These are phyloP conservation scores for Ericerus pela DNA, from an alignment of 1,140 invertebrate genomes.

Conservation along the genomic window DNA sequence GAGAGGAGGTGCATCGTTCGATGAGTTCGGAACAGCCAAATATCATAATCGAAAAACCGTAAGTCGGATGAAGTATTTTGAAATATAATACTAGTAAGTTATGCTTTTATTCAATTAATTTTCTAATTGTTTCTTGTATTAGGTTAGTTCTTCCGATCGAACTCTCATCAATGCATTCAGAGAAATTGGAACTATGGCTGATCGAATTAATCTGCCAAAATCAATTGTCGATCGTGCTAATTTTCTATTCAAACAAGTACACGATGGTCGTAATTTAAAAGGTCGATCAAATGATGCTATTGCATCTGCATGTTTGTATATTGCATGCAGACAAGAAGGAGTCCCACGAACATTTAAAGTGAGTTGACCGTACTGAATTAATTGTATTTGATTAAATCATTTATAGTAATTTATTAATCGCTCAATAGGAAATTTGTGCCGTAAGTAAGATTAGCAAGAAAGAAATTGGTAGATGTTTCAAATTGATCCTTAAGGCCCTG, in stretches of 20 bases:
- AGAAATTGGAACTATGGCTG: constrained; percentile 95
- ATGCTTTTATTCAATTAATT: not conserved
- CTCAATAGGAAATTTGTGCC: constrained; percentile 73
- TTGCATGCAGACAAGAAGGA: constrained; percentile 90
- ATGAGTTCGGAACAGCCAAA: constrained; percentile 72
- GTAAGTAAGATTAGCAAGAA: constrained; percentile 98
- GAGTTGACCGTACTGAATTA: too few species aligned
- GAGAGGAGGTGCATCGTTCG: constrained; percentile 64
- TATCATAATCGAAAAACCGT: constrained; percentile 85
- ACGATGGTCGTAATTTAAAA: constrained; percentile 92
- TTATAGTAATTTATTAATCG: too few species aligned
- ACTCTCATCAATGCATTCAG: constrained; percentile 88
- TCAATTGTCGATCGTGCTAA: constrained; percentile 91
- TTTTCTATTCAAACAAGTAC: constrained; percentile 93
- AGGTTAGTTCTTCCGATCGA: constrained; percentile 83
- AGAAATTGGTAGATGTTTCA: constrained; percentile 95
- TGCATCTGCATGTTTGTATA: constrained; percentile 95
- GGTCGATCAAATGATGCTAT: constrained; percentile 82
- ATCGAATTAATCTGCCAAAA: constrained; percentile 90
- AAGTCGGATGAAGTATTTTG: constrained; percentile 24
- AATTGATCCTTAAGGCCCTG: constrained; percentile 79
- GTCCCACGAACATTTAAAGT: constrained; percentile 96
- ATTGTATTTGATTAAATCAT: too few species aligned
- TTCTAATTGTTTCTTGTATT: constrained; percentile 20
- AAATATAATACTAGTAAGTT: not conserved